These are phyloP conservation scores for Acrobasis consociella DNA, from an alignment of 2,888 invertebrate genomes.

Conservation along the genomic window DNA sequence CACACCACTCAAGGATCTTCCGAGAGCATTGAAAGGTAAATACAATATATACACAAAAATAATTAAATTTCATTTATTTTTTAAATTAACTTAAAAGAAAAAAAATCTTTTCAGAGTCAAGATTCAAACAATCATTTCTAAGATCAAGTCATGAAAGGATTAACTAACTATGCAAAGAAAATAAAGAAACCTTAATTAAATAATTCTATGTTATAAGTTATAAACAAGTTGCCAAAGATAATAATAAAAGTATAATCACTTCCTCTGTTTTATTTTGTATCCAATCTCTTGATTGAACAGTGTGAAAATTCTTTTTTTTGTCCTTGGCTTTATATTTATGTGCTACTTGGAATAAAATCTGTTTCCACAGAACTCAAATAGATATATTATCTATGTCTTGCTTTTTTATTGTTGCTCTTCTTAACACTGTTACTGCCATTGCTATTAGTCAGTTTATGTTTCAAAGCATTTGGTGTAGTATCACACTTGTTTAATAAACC, in stretches of 20 bases:
- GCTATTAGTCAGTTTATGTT: conserved; percentile 77
- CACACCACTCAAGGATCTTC: conserved; percentile 71
- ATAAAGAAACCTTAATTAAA: conserved; percentile 13
- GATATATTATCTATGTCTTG: conserved; percentile 87
- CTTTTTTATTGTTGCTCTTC: conserved; percentile 91
- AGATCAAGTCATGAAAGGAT: conserved; percentile 56
- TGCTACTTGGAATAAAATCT: neutral
- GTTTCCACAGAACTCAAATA: conserved; percentile 19
- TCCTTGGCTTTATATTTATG: neutral
- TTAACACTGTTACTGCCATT: conserved; percentile 83
- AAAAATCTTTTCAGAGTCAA: conserved; percentile 66
- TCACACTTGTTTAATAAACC: conserved; percentile 63
- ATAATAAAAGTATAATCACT: conserved; percentile 3
- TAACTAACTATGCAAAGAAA: conserved; percentile 42
- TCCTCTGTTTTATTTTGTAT: neutral
- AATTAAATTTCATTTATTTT: neutral
- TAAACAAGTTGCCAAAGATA: conserved; percentile 28
- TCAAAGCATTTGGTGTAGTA: conserved; percentile 68
- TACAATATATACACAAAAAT: conserved; percentile 28
- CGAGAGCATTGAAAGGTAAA: conserved; percentile 75
- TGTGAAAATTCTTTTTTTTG: neutral
- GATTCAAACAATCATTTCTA: conserved; percentile 70
- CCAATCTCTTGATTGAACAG: neutral
- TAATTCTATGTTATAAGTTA: conserved; percentile 28
- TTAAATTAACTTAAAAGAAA: neutral